These are phyloP conservation scores for Amphibalanus amphitrite DNA, from an alignment of 1,140 invertebrate genomes.

Conservation along the genomic window DNA sequence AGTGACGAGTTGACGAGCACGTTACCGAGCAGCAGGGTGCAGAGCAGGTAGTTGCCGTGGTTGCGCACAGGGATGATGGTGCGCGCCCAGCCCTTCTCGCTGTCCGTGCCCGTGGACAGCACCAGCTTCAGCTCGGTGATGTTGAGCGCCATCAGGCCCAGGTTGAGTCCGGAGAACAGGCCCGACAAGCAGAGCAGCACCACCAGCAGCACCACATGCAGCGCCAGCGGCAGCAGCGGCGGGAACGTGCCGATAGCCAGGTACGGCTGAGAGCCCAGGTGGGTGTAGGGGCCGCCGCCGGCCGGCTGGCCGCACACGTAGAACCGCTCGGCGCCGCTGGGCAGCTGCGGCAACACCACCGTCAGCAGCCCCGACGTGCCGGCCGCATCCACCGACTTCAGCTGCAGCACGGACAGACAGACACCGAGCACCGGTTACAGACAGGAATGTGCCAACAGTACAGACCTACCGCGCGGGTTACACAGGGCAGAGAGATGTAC, in stretches of 20 bases:
- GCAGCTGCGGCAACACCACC: slow-evolving; percentile 31
- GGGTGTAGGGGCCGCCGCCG: slow-evolving; percentile 24
- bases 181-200: slow-evolving; percentile 70
- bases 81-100: slow-evolving; percentile 42
- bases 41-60: slow-evolving; percentile 90
- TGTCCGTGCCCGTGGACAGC: slow-evolving; percentile 55
- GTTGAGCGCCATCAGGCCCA: slow-evolving; percentile 92
- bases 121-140: slow-evolving; percentile 87
- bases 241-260: slow-evolving; percentile 39
- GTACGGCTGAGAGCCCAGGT: slow-evolving; percentile 26
- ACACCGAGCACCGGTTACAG: slow-evolving; percentile 5
- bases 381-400: slow-evolving; percentile 23
- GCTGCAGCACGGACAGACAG: slow-evolving; percentile 17
- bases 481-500: too few relatives aligned
- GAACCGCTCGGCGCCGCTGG: slow-evolving; percentile 25
- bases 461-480: too few relatives aligned
- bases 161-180: slow-evolving; percentile 84
- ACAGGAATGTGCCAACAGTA: too few relatives aligned
- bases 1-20: slow-evolving; percentile 94
- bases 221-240: slow-evolving; percentile 51
- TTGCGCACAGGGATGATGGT: slow-evolving; percentile 76
- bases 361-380: slow-evolving; percentile 21
- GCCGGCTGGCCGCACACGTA: slow-evolving; percentile 18
- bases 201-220: slow-evolving; percentile 50
- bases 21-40: slow-evolving; percentile 84